Evolutionary conservation across 2,113 vertebrate species (phyloP), one percentile per base, ranked within the genome.

Genomic region (Paralichthys olivaceus): DNA sequence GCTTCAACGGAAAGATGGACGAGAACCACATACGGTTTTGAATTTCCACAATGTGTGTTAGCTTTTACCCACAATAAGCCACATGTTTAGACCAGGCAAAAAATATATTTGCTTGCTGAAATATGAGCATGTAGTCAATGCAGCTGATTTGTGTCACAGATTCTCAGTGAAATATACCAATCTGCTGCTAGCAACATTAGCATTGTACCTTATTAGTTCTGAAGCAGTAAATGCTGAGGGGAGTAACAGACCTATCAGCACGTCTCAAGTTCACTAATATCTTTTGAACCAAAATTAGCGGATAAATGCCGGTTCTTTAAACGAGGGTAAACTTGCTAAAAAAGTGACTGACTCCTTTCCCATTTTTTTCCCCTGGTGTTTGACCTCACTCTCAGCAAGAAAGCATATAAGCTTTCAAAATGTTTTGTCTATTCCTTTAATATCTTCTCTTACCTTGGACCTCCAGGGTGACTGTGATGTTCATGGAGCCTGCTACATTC

Each of bases 401-500:
- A 45, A 45, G 43, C 13, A 2, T 34, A 34, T 37, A 37, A 9
- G 9, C 2, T 37, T 37, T 13, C 37, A 13, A 37, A 37, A 37
- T 37, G 11, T 40, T 9, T 40, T 40, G 12, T 40, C 20, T 77
- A n/a, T 43, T 55, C 34, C 53, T 73, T 56, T 34, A 34, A 55
- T 17, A 4, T 17, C 20, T 0, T 13, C 15, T 69, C 96, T 94
- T 91, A 98, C 97, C 91, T 0, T 96, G 96, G 26, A 98, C 79
- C 3, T 95, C 76, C 71, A 98, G 90, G 45, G 84, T 84, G 77
- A 95, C 20, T 0, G 95, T 92, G 70, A 96, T 93, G 65, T 93
- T 95, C 51, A 76, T 85, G 0, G 95, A 95, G 59, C 97, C 97
- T 0, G 94, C 94, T 0, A 86, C 23, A 0, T 98, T 99, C 77